Base-by-base conservation (phyloP, 2,113 vertebrate genomes). In the Microtus pennsylvanicus region DNA sequence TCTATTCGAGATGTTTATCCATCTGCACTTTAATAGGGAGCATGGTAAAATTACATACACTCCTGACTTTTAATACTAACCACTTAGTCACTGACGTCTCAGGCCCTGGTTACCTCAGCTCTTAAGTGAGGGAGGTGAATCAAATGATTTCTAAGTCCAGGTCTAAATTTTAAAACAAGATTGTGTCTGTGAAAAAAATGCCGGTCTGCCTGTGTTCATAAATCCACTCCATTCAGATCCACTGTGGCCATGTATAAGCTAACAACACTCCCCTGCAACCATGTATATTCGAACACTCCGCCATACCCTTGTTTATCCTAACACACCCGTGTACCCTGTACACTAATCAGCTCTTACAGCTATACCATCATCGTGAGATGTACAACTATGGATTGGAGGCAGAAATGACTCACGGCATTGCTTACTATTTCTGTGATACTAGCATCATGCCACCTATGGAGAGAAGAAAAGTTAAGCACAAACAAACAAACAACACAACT, bases 21-120 rank as follows among this genome's bases (percentile, higher is more conserved):
- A 88, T 88, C 93, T 96, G 90, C 89, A 75, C 63, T 87, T 85
- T 93, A 93, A 93, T 61, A 97, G 67, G 93, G 91, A 90, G 91
- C 89, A 90, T 21, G 63, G 94, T 65, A 87, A 89, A 96, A 96
- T 78, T 8, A 89, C 63, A 97, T 61, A 87, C 50, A 80, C 85
- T 82, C 45, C 83, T 70, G 88, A 69, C 76, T 94, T 91, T 89
- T 65, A 55, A 87, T 45, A 42, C 77, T 92, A 90, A 92, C 33
- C 50, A 58, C 87, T 70, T 87, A 86, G 86, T 77, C 86, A 72
- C 61, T 75, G n/a, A 65, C 74, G 50, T 91, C 61, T 74, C 4
- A 38, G 80, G 6, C 42, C 81, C 90, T 55, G 0, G 0, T 87
- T 70, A 70, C 77, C 55, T 78, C 89, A 80, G 92, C 76, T 69